These are phyloP conservation scores for Ictalurus punctatus DNA, from an alignment of 2,113 vertebrate genomes.

Conservation along the genomic window DNA sequence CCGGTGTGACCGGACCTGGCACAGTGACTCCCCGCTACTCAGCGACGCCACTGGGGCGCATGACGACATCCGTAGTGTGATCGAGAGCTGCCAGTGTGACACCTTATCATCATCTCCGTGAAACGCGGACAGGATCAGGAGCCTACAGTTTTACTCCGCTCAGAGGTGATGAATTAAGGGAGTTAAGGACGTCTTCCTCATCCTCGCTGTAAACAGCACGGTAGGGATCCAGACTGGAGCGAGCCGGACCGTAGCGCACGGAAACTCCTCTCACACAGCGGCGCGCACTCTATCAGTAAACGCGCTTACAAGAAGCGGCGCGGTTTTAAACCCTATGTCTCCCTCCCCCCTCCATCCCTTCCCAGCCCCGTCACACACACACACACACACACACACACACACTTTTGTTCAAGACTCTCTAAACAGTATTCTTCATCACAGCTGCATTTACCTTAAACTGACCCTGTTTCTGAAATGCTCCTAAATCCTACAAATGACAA, in stretches of 20 bases:
- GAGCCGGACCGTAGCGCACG: slow-evolving; percentile 34
- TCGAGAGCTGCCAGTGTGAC: slow-evolving; percentile 32
- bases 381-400: slow-evolving; percentile 8
- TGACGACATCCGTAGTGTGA: slow-evolving; percentile 66
- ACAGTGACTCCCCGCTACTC: slow-evolving; percentile 56
- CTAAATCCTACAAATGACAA: not conserved
- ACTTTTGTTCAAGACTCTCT: not conserved
- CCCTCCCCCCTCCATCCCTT: slow-evolving; percentile 11
- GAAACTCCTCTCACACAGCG: slow-evolving; percentile 32
- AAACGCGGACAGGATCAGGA: slow-evolving; percentile 55
- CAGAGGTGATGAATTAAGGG: slow-evolving; percentile 33
- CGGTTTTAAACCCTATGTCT: slow-evolving; percentile 67
- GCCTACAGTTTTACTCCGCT: slow-evolving; percentile 57
- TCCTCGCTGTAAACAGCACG: slow-evolving; percentile 35
- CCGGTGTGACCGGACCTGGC: slow-evolving; percentile 38
- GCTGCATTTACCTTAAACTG: not conserved
- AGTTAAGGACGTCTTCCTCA: slow-evolving; percentile 52
- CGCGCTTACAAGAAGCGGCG: slow-evolving; percentile 27
- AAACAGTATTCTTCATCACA: not conserved
- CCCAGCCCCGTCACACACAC: not conserved
- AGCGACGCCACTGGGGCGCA: slow-evolving; percentile 60
- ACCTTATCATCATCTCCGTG: slow-evolving; percentile 52
- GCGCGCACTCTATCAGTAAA: slow-evolving; percentile 55
- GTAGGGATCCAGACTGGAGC: slow-evolving; percentile 56
- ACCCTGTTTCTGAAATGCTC: not conserved